Evolutionary conservation across 2,888 invertebrate genomes (phyloP).

Genomic region (Epirrita christyi): DNA sequence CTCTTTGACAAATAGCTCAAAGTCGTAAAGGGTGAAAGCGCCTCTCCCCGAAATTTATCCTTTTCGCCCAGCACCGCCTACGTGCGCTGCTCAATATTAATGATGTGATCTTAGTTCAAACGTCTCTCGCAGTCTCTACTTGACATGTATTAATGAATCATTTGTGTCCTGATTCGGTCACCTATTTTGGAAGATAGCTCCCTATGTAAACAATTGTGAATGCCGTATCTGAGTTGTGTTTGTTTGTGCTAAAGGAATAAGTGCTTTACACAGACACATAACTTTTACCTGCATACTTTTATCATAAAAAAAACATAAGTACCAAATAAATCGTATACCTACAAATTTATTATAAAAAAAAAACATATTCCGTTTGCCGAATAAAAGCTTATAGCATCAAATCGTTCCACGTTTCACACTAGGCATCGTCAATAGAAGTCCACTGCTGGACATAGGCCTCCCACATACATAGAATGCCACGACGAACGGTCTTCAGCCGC

Average conservation of each 20-base stretch:
- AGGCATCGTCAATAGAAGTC: no score
- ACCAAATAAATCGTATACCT: no score
- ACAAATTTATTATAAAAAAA: no score
- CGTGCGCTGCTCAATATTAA: conserved; percentile 80
- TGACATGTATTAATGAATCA: conserved; percentile 79
- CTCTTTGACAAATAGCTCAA: conserved; percentile 70
- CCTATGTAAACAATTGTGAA: conserved; percentile 45
- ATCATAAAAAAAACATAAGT: conserved; percentile 1
- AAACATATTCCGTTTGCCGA: no score
- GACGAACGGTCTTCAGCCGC: no score
- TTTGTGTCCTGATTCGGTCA: conserved; percentile 72
- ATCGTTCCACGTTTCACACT: no score
- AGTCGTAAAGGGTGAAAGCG: conserved; percentile 80
- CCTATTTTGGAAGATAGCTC: conserved; percentile 50
- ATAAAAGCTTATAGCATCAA: no score
- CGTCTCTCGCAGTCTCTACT: conserved; percentile 70
- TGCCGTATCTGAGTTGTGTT: conserved; percentile 10
- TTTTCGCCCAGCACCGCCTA: conserved; percentile 70
- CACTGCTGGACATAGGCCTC: no score
- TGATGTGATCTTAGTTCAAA: conserved; percentile 81
- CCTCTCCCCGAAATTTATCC: conserved; percentile 75
- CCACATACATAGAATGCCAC: no score
- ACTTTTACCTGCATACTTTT: not conserved
- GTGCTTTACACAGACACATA: not conserved
- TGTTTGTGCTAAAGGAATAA: conserved; percentile 18